phyloP scores from a whole-genome alignment of 2,888 invertebrate genomes.

The Sepioteuthis lessoniana region DNA sequence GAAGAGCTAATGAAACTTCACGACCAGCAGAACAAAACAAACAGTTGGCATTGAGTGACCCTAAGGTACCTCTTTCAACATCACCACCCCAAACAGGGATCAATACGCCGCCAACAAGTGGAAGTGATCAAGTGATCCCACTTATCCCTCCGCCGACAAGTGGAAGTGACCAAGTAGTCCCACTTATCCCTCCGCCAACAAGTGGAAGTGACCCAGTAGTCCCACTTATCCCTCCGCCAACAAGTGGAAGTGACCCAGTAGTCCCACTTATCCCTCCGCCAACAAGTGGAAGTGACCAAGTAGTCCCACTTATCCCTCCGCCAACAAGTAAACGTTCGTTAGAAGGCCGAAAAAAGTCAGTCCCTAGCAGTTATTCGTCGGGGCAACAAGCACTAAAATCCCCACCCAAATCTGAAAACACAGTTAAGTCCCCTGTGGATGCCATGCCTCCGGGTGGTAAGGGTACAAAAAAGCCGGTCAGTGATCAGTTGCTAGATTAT shows the following conservation, averaged over 20 bases:
- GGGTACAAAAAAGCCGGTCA: background rate
- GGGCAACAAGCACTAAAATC: background rate
- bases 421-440: background rate
- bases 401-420: background rate
- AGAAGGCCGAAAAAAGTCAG: background rate
- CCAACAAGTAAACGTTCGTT: background rate
- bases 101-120: background rate
- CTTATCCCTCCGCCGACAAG: too few relatives aligned
- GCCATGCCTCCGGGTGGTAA: background rate
- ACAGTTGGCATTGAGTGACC: background rate
- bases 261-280: background rate
- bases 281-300: background rate
- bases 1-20: background rate
- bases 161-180: too few relatives aligned
- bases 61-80: background rate
- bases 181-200: too few relatives aligned
- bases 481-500: background rate
- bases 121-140: too few relatives aligned
- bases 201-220: too few relatives aligned
- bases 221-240: too few relatives aligned
- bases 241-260: too few relatives aligned
- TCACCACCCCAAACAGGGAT: background rate
- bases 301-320: background rate
- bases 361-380: background rate
- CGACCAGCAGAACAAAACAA: too few relatives aligned